These are phyloP conservation scores for Leucophenga varia DNA, from an alignment of 1,140 invertebrate genomes.

Conservation along the genomic window DNA sequence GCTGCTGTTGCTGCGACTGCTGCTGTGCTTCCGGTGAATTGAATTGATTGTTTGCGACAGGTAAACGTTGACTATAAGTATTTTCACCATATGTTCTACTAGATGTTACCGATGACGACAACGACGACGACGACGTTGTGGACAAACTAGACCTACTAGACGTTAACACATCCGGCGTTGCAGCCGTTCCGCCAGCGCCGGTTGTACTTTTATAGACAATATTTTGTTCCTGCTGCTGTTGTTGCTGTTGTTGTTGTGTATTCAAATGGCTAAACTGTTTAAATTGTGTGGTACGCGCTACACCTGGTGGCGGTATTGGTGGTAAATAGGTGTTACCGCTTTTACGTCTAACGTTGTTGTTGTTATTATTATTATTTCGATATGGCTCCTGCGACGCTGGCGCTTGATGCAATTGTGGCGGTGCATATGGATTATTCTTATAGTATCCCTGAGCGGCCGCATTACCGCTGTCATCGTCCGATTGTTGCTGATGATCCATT, in stretches of 20 bases:
- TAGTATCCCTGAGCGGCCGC: conserved; percentile 25
- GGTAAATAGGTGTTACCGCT: conserved; percentile 46
- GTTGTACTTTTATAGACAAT: too few species aligned
- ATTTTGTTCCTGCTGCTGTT: conserved; percentile 31
- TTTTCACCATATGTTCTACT: conserved; percentile 19
- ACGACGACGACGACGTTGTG: background rate
- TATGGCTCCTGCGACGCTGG: conserved; percentile 4
- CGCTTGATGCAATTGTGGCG: conserved; percentile 27
- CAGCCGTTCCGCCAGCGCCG: conserved; percentile 11
- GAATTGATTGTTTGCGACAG: background rate
- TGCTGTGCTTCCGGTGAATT: conserved; percentile 15
- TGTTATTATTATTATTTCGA: conserved; percentile 34
- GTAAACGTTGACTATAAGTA: conserved; percentile 6
- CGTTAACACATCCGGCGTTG: too few species aligned
- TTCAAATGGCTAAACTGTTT: conserved; percentile 42
- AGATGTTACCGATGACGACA: background rate
- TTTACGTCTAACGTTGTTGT: conserved; percentile 34
- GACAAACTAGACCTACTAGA: too few species aligned
- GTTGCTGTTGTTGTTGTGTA: conserved; percentile 25
- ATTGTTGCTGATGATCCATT: conserved; percentile 44
- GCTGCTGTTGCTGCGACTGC: conserved; percentile 38
- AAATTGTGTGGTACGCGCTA: conserved; percentile 26
- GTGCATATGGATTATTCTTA: conserved; percentile 39
- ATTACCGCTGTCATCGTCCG: conserved; percentile 9
- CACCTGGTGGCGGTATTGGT: conserved; percentile 28